Base-by-base conservation (phyloP, 2,113 vertebrate genomes). In the Syrmaticus mikado region DNA sequence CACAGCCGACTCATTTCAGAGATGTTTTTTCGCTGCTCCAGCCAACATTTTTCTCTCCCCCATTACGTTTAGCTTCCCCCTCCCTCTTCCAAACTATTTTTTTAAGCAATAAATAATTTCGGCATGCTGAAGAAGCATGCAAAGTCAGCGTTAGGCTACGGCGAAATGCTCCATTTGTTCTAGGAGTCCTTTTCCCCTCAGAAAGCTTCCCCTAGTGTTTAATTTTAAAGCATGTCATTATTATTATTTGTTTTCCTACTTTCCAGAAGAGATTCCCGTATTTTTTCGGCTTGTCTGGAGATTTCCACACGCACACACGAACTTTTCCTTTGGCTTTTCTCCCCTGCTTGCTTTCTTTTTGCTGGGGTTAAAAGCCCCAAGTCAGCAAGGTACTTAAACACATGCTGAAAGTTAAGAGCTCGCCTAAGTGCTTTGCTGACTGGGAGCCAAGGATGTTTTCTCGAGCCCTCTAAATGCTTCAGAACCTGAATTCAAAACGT, bases 321-420 rank as follows among this genome's bases (percentile, higher is more conserved):
- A 58, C 48, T 67, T 92, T 91, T 85, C 21, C 50, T 76, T 85
- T 89, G 55, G 68, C 68, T 89, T 82, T 92, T 83, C 46, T 80
- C 93, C 57, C 50, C 30, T 64, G 30, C 85, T 62, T 72, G 41
- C 82, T 92, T 96, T 91, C 82, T 83, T 93, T 96, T 93, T 4
- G 7, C 57, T 0, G 0, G 46, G 87, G 85, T 97, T 95, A 94
- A 97, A 95, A 96, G 89, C 76, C 89, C 85, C 65, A 91, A 94
- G 76, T 95, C 94, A 96, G 91, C 93, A 94, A 94, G 95, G 91
- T 93, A 90, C 94, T 97, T 97, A 97, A 97, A 94, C 89, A 94
- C 91, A 91, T 83, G 85, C 87, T 95, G 87, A 92, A 93, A 96
- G 94, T 97, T 92, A 97, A 97, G 87, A 73, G 82, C 73, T 91